Evolutionary conservation across 2,888 invertebrate genomes (phyloP), one percentile per base, ranked within the genome.

Genomic region (Drosophila fulvimacula): DNA sequence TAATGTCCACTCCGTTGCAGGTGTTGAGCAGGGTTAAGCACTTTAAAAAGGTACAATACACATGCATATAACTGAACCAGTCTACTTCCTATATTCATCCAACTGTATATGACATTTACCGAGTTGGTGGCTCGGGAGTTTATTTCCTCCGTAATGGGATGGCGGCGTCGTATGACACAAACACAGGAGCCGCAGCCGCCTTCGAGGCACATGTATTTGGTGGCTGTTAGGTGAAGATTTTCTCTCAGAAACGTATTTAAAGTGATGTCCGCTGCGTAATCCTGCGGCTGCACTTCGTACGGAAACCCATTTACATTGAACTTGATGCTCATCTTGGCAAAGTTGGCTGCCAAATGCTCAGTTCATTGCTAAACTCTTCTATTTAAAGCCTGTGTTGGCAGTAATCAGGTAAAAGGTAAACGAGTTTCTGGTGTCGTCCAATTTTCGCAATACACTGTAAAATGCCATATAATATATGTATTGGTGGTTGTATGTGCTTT

Each of bases 151-250:
- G 82, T 85, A 5, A 73, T 55, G 1, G 91, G 91, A 72, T 92
- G 90, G 3, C 75, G 81, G 24, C 91, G 92, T 53, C 82, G 92
- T 1, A 93, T 91, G 6, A 92, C 91, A 38, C 94, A 94, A 15
- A 94, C 91, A 73, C 95, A 95, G 42, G 93, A 93, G 0, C 95
- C 95, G 82, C 95, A 95, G 10, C 95, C 95, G 30, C 95, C 95
- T 86, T 95, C 95, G 32, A 93, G 92, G 77, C 95, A 95, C 95
- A 95, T 95, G 48, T 92, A 93, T 81, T 95, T 95, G 0, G 95
- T 95, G 17, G 95, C 95, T 36, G 93, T 93, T 0, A 95, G 91
- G n/a, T 93, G 93, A 3, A 93, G 93, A 81, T 93, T 91, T 5
- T 95, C 93, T 21, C 95, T 92, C 46, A 95, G 93, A 72, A 94